Evolutionary conservation across 2,888 invertebrate genomes (phyloP).

Genomic region (Pocota personata): DNA sequence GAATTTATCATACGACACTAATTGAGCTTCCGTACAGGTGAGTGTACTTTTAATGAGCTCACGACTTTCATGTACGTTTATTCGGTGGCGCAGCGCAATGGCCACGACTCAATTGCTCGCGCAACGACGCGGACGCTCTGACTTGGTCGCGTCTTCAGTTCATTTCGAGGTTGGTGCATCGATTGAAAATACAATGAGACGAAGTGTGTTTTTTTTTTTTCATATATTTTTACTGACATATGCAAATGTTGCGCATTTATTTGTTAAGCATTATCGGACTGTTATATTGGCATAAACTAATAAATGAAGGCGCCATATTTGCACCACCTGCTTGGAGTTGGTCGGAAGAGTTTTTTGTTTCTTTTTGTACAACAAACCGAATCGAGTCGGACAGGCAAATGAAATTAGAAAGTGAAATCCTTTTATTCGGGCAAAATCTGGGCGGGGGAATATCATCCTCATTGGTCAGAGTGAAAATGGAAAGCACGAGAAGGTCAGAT

Average conservation of each 20-base stretch:
- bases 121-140: conserved; percentile 14
- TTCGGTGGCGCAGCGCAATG: conserved; percentile 13
- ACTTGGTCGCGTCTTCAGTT: conserved; percentile 61
- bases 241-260: conserved; percentile 72
- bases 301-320: conserved; percentile 73
- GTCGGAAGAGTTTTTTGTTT: conserved; percentile 8
- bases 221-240: conserved; percentile 66
- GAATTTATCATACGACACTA: conserved; percentile 73
- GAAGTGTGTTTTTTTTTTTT: conserved; percentile 41
- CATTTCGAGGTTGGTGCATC: not conserved
- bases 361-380: not conserved
- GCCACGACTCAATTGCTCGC: conserved; percentile 53
- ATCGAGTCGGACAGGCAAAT: conserved; percentile 28
- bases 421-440: conserved; percentile 45
- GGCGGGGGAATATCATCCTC: conserved; percentile 28
- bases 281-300: conserved; percentile 72
- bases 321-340: conserved; percentile 46
- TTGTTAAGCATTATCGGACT: conserved; percentile 70
- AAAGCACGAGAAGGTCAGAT: conserved; percentile 11
- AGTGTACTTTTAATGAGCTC: conserved; percentile 66
- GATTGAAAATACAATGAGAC: conserved; percentile 51
- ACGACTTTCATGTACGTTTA: conserved; percentile 58
- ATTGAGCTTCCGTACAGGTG: conserved; percentile 71
- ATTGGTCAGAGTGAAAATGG: conserved; percentile 12
- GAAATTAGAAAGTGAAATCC: conserved; percentile 72